Evolutionary conservation across 2,797 vertebrate species (phyloP).

Genomic region (Phrynocephalus guinanensis): DNA sequence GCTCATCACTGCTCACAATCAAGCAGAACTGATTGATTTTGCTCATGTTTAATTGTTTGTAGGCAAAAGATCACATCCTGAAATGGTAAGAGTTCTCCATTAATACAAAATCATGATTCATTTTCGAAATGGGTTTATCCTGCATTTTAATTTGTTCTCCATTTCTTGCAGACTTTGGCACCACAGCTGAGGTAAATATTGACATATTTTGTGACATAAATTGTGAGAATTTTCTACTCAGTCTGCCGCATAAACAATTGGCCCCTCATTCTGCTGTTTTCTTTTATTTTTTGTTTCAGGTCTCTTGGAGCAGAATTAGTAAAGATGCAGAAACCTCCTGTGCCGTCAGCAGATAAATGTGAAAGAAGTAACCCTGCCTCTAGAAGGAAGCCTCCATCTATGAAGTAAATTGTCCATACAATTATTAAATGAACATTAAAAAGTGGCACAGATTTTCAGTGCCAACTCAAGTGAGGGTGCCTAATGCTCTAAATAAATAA

Average conservation of each 20-base stretch:
- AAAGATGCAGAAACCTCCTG: slow-evolving; percentile 78
- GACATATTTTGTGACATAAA: neutral
- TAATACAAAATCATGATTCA: neutral
- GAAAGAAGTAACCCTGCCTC: slow-evolving; percentile 68
- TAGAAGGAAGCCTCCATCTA: slow-evolving; percentile 70
- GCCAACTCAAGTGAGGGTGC: neutral
- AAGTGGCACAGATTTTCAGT: neutral
- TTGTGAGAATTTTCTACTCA: rapidly evolving
- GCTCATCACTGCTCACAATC: neutral
- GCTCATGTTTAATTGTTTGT: slow-evolving; percentile 39
- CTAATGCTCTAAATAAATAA: too few relatives aligned
- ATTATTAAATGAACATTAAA: neutral
- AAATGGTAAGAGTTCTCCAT: slow-evolving; percentile 74
- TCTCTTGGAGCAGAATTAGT: slow-evolving; percentile 72
- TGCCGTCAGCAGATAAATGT: slow-evolving; percentile 72
- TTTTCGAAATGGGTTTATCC: neutral
- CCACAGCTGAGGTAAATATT: slow-evolving; percentile 78
- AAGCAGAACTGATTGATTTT: neutral
- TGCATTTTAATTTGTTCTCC: neutral
- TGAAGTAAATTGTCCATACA: slow-evolving; percentile 66
- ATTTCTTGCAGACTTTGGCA: slow-evolving; percentile 71
- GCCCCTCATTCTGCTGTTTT: slow-evolving; percentile 26
- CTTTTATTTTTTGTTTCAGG: slow-evolving; percentile 52
- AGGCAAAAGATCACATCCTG: slow-evolving; percentile 77
- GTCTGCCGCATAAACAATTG: neutral